A percentile compares a stretch with the other conserved stretches of the same genome.
Evolutionary conservation across 2,888 invertebrate species (phyloP).

Genomic region (Thecocarcelia acutangulata): DNA sequence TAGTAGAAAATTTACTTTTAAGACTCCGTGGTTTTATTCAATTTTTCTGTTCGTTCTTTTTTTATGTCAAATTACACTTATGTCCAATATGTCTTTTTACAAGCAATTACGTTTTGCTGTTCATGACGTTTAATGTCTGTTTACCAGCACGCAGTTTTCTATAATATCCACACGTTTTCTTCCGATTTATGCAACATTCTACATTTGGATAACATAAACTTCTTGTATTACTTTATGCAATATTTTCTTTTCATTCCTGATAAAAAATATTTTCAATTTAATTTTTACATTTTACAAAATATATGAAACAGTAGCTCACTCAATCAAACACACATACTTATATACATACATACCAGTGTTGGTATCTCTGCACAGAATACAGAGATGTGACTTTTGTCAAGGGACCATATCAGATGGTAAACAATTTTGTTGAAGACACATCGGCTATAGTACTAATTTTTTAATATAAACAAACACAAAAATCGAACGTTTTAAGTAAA

Average conservation of each 20-base stretch:
- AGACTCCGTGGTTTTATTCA: background rate
- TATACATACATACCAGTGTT: too few relatives aligned
- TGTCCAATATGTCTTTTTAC: conserved; percentile 54
- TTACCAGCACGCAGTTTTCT: conserved; percentile 49
- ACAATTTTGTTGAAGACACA: too few relatives aligned
- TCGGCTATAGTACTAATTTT: too few relatives aligned
- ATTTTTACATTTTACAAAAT: conserved; percentile 36
- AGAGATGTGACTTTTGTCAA: too few relatives aligned
- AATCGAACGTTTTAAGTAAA: too few relatives aligned
- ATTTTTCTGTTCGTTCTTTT: conserved; percentile 17
- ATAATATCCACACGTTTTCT: conserved; percentile 50
- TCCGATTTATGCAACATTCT: conserved; percentile 38
- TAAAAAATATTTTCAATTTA: too few relatives aligned
- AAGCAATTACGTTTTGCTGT: background rate
- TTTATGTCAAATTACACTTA: background rate
- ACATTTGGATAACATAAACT: background rate
- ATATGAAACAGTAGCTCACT: background rate
- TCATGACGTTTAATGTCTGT: conserved; percentile 52
- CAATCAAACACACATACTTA: conserved; percentile 36
- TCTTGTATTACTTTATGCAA: conserved; percentile 10
- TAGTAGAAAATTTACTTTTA: background rate
- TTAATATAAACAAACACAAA: too few relatives aligned
- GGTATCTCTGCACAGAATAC: too few relatives aligned
- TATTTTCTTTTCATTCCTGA: conserved; percentile 3
- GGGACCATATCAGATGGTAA: too few relatives aligned